These are phyloP conservation scores for Oreonectes daqikongensis DNA, from an alignment of 2,797 vertebrate genomes.

Conservation along the genomic window DNA sequence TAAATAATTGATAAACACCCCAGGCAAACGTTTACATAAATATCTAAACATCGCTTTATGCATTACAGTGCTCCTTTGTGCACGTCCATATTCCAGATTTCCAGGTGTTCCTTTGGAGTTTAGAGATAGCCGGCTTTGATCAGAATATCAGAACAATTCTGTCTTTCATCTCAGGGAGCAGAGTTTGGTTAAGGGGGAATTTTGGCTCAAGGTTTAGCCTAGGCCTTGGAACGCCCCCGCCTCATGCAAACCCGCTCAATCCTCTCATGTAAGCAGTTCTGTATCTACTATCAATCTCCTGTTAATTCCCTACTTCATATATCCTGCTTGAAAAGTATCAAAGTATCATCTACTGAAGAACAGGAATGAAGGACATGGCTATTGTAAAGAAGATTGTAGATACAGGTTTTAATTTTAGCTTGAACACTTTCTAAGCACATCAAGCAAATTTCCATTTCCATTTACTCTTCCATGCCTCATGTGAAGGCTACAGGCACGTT, in stretches of 20 bases:
- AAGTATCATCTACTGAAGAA: constrained; percentile 41
- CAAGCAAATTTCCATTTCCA: constrained; percentile 59
- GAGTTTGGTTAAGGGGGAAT: constrained; percentile 71
- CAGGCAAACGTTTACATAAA: constrained; percentile 78
- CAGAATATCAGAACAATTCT: constrained; percentile 76
- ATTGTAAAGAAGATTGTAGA: constrained; percentile 26
- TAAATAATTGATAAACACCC: constrained; percentile 70
- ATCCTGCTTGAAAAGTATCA: constrained; percentile 50
- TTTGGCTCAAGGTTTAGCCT: constrained; percentile 72
- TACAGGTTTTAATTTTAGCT: constrained; percentile 35
- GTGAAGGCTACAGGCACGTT: constrained; percentile 61
- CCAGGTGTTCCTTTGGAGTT: constrained; percentile 75
- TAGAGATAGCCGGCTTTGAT: constrained; percentile 73
- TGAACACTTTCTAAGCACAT: constrained; percentile 42
- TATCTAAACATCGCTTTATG: constrained; percentile 75
- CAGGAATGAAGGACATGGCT: constrained; percentile 14
- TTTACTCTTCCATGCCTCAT: constrained; percentile 59
- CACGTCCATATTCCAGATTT: constrained; percentile 70
- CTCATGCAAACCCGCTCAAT: constrained; percentile 70
- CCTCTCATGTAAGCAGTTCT: constrained; percentile 70
- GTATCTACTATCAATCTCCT: constrained; percentile 74
- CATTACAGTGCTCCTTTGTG: constrained; percentile 69
- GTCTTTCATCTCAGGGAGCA: constrained; percentile 73
- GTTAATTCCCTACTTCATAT: constrained; percentile 71
- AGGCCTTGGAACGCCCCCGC: constrained; percentile 63